phyloP scores from a whole-genome alignment of 53 echinoderm and acorn worm species.

The Apostichopus leukothele region DNA sequence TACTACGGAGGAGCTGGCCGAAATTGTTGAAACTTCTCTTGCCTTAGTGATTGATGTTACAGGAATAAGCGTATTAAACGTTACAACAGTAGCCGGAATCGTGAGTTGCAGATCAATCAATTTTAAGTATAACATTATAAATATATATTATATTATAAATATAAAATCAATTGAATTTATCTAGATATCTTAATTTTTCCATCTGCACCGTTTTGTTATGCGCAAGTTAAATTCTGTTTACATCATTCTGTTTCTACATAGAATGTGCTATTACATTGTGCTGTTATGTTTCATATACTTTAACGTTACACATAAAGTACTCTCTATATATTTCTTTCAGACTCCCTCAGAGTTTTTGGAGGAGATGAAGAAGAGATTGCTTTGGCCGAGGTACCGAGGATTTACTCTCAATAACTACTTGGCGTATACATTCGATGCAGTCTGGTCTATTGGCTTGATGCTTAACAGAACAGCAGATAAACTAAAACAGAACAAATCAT shows the following conservation, averaged over 20 bases:
- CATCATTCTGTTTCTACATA: too few species aligned
- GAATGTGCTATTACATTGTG: background rate
- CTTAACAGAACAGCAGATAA: slow-evolving; percentile 44
- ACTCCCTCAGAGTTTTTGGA: slow-evolving; percentile 49
- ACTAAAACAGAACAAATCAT: slow-evolving; percentile 14
- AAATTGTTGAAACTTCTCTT: slow-evolving; percentile 10
- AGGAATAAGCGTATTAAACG: background rate
- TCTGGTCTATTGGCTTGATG: slow-evolving; percentile 59
- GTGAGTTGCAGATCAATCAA: background rate
- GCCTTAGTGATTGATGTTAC: background rate
- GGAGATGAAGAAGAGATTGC: slow-evolving; percentile 42
- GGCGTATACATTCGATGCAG: slow-evolving; percentile 51
- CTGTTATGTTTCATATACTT: too few species aligned
- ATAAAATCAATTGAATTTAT: too few species aligned
- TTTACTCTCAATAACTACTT: slow-evolving; percentile 61
- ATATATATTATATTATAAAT: too few species aligned
- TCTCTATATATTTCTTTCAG: slow-evolving; percentile 4
- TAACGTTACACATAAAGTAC: too few species aligned
- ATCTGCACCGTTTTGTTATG: too few species aligned
- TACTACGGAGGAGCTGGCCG: background rate
- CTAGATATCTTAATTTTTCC: too few species aligned
- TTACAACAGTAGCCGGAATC: background rate
- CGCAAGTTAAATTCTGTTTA: too few species aligned
- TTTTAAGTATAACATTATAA: too few species aligned
- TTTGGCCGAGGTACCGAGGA: slow-evolving; percentile 37